Percentiles rank a stretch among this genome's conserved stretches.
Conservation (phyloP, 2,888 invertebrate species). For the Ctenicera cuprea region DNA sequence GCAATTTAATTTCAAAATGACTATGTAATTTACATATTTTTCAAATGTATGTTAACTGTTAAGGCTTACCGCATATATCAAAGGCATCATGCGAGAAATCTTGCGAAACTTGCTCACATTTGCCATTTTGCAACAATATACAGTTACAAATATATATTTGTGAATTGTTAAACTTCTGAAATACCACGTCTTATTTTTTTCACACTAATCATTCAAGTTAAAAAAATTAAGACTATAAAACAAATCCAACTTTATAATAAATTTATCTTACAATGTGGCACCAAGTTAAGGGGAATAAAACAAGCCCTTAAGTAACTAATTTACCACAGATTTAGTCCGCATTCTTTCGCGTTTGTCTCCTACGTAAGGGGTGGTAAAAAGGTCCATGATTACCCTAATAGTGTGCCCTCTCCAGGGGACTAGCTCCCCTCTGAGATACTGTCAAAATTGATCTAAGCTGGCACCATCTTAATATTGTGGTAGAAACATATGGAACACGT, state of each 20-base stretch:
- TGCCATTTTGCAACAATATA: background rate
- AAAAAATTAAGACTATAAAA: too few species aligned
- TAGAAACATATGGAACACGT: constrained; percentile 41
- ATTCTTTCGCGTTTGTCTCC: constrained; percentile 25
- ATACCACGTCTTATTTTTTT: background rate
- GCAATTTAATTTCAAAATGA: constrained; percentile 43
- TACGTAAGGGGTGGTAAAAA: constrained; percentile 45
- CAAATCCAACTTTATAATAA: background rate
- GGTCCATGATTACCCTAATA: constrained; percentile 55
- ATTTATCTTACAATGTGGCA: background rate
- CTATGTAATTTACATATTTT: constrained; percentile 43
- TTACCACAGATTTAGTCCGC: constrained; percentile 18
- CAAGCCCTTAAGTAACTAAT: constrained; percentile 11
- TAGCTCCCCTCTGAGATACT: constrained; percentile 54
- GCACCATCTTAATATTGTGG: constrained; percentile 31
- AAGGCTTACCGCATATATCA: constrained; percentile 32
- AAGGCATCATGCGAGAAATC: constrained; percentile 29
- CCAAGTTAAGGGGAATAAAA: background rate
- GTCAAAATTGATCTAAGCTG: constrained; percentile 60
- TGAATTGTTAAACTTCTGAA: constrained; percentile 16
- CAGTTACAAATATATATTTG: constrained; percentile 9
- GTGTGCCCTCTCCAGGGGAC: constrained; percentile 54
- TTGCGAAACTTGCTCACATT: background rate
- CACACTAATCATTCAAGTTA: background rate
- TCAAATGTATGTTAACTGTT: constrained; percentile 34